Base-by-base conservation (phyloP, 2,797 vertebrate species). In the Enteromius trimaculatus region DNA sequence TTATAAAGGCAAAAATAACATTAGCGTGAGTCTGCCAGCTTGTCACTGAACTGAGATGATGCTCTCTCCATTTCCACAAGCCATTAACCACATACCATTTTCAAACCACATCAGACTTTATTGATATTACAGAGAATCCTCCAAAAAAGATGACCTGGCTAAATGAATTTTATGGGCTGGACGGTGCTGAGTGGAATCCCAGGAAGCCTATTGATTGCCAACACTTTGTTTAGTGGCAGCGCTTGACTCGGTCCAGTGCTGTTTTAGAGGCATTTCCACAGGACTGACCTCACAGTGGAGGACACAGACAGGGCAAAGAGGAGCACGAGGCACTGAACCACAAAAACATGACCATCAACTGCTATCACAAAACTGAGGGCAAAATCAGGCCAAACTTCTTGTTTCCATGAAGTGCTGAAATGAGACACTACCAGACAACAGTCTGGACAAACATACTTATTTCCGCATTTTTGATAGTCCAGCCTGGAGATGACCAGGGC, bases 101-200 rank as follows among this genome's bases (percentile, higher is more conserved):
- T 80, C 53, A 69, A 84, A 77, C 47, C 75, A 75, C 79, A 74
- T 84, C 79, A 86, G 53, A 79, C 34, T 19, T 71, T 86, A 88
- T 88, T 86, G 84, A 88, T 86, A 82, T 84, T 84, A 79, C 82
- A 84, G 74, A 81, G 79, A 86, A 81, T 72, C 42, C 39, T 10
- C 16, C 14, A 49, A 53, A 62, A 62, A 55, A 78, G 31, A 75
- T 49, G 60, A 78, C 66, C 79, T 55, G 80, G 34, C 53, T 85
- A 69, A 83, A 82, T 75, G 85, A 77, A 65, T 49, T 69, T 62
- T 51, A 47, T 72, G 23, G 17, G 11, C 44, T 39, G 29, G 68
- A 29, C 44, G 16, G 37, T 19, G 53, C 65, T 83, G 21, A 83
- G 81, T 58, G 85, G 51, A 62, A 64, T 71, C 31, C 53, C 69